phyloP scores from a whole-genome alignment of 2,797 vertebrate genomes.

The Carcharodon carcharias region DNA sequence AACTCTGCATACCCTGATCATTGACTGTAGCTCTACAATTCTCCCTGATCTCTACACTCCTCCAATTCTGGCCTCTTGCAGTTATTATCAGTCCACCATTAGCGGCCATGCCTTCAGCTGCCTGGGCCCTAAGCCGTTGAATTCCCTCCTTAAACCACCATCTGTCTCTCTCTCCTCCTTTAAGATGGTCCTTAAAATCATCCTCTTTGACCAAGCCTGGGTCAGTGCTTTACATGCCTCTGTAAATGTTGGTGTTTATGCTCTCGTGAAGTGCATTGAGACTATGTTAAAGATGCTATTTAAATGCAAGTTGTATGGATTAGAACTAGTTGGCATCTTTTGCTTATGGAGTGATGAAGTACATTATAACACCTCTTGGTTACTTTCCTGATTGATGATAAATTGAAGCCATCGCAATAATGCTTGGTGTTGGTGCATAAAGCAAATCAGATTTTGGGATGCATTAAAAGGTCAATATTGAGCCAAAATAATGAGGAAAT shows the following conservation, averaged over 20 bases:
- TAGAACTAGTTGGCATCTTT: background rate
- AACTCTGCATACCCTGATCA: background rate
- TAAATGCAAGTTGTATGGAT: background rate
- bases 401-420: background rate
- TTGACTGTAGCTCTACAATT: background rate
- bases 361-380: background rate
- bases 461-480: background rate
- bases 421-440: background rate
- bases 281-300: background rate
- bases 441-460: background rate
- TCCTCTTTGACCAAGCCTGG: too few relatives aligned
- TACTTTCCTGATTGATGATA: background rate
- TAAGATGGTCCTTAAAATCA: too few relatives aligned
- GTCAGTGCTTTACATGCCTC: too few relatives aligned
- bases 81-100: background rate
- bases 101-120: background rate
- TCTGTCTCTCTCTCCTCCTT: too few relatives aligned
- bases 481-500: background rate
- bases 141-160: background rate
- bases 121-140: background rate
- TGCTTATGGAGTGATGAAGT: background rate
- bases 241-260: background rate
- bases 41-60: background rate
- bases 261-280: background rate
- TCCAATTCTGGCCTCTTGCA: background rate